Evolutionary conservation across 2,113 vertebrate species (phyloP), one percentile per base, ranked within the genome.

Genomic region (Pygoscelis antarcticus): DNA sequence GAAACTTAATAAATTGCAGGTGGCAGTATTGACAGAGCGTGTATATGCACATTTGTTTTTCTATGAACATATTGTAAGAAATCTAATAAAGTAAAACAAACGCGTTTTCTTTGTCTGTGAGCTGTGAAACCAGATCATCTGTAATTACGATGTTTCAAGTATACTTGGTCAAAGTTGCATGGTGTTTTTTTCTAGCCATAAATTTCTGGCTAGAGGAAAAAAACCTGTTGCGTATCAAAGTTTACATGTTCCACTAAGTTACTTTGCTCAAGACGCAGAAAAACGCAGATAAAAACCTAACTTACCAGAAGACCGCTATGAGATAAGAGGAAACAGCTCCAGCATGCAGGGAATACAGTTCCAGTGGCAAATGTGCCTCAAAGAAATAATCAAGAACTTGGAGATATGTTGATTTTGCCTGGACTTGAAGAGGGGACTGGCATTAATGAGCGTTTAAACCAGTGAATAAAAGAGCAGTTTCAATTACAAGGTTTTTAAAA

Each of bases 41-140:
- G 90, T 83, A 76, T 52, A n/a, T 26, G 78, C 90, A 74, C 90
- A 88, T 91, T 86, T 85, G 92, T 25, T 51, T 91, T 69, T 62
- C 58, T n/a, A 88, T 42, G 82, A 93, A 79, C 9, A 0, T 38
- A 82, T 93, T 83, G 80, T 54, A 91, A 96, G 87, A 79, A 93
- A 94, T 69, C 90, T 96, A 96, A 97, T 96, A 96, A 91, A 93
- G 79, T 80, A 93, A 95, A 95, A 68, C 87, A 89, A 96, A 94
- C 90, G 87, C 71, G 94, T 96, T 96, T 96, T 92, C 89, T 87
- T 85, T 93, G 95, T 69, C 82, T 91, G 54, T 61, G 92, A 96
- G 93, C 84, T 96, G 96, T 94, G 93, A 96, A 97, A 96, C 87
- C 17, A 79, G 62, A 93, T 93, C 66, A 60, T 57, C 92, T 74